Conservation (phyloP, 2,113 vertebrate genomes). For the Meles meles region DNA sequence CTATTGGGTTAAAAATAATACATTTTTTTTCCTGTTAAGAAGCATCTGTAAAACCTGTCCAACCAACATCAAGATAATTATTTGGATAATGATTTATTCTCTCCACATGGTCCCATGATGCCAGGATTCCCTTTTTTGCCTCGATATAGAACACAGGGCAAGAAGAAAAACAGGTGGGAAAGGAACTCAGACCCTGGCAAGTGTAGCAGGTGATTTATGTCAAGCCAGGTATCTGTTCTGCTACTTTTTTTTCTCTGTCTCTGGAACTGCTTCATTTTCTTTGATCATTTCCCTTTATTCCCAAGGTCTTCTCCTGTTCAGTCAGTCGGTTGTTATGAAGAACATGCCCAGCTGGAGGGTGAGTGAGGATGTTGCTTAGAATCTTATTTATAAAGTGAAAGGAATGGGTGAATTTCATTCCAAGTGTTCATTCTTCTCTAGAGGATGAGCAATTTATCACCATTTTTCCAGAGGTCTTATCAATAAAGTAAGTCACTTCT, state of each 20-base stretch:
- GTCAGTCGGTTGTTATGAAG: background rate
- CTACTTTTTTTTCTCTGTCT: background rate
- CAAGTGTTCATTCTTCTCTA: background rate
- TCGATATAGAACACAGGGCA: constrained; percentile 18
- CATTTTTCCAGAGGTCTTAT: background rate
- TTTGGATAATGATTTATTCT: constrained; percentile 1
- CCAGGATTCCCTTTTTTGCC: constrained; percentile 3
- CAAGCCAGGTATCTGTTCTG: background rate
- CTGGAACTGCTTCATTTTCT: constrained; percentile 14
- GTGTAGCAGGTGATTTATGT: background rate
- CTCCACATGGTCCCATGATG: background rate
- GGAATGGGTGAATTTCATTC: background rate
- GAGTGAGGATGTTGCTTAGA: background rate
- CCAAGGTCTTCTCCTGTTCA: background rate
- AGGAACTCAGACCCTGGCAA: background rate
- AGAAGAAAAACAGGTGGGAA: background rate
- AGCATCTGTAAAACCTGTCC: constrained; percentile 1
- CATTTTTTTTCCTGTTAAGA: background rate
- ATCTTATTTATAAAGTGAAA: background rate
- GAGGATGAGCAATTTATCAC: background rate
- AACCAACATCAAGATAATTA: background rate
- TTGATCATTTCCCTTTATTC: background rate
- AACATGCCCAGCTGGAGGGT: background rate
- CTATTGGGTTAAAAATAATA: background rate
- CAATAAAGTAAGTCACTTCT: background rate